A percentile compares a stretch with the other conserved stretches of the same genome.
phyloP scores from a whole-genome alignment of 2,888 invertebrate genomes.

The Venusia cambrica region DNA sequence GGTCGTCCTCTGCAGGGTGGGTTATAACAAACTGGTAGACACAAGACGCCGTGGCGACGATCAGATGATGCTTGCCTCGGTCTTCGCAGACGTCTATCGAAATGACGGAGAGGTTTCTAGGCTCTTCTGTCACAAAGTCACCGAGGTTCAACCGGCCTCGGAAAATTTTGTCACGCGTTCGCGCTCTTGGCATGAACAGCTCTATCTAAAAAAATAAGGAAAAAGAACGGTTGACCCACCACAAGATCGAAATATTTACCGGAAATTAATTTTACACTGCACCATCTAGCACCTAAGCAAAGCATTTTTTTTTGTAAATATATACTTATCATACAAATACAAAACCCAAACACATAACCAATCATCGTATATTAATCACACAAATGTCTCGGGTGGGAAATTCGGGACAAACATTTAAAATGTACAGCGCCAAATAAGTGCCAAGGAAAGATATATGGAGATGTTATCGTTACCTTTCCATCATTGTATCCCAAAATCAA shows the following conservation, averaged over 20 bases:
- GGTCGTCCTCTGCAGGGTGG: constrained; percentile 13
- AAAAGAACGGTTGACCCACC: no score
- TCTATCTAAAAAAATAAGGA: constrained; percentile 35
- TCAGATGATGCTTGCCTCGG: constrained; percentile 21
- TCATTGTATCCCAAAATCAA: constrained; percentile 48
- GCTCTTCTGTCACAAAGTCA: constrained; percentile 9
- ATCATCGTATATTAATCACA: no score
- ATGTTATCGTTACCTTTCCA: constrained; percentile 42
- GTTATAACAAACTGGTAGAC: constrained; percentile 28
- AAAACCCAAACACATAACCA: no score
- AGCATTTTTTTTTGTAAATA: no score
- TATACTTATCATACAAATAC: no score
- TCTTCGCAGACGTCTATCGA: constrained; percentile 32
- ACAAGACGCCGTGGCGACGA: constrained; percentile 21
- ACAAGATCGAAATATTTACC: no score
- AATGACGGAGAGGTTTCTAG: constrained; percentile 17
- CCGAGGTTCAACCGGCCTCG: constrained; percentile 13
- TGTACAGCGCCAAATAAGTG: no score
- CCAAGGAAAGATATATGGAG: no score
- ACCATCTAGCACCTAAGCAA: no score
- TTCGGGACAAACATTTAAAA: no score
- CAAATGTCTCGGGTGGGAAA: no score
- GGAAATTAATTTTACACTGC: no score
- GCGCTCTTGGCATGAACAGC: constrained; percentile 23
- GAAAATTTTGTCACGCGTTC: constrained; percentile 2